Evolutionary conservation across 2,888 invertebrate genomes (phyloP).

Genomic region (Dasypolia templi): DNA sequence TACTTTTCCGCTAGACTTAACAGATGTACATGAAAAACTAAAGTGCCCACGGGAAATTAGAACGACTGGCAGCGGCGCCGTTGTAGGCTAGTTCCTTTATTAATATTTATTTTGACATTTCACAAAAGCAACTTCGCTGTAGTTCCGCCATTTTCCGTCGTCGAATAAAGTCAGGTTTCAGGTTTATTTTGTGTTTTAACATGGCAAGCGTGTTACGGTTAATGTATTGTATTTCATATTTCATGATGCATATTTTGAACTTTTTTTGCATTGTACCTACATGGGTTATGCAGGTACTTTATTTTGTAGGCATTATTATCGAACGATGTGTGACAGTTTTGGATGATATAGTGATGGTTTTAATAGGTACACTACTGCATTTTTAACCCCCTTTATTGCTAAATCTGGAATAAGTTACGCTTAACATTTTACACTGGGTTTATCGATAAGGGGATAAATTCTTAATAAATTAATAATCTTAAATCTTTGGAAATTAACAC

Average conservation of each 20-base stretch:
- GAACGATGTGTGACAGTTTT: too few species aligned
- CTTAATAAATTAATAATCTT: too few species aligned
- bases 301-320: too few species aligned
- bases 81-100: conserved; percentile 37
- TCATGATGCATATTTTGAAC: conserved; percentile 4
- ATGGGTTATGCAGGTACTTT: too few species aligned
- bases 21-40: conserved; percentile 47
- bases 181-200: conserved; percentile 12
- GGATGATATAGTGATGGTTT: too few species aligned
- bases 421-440: too few species aligned
- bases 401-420: too few species aligned
- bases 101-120: conserved; percentile 58
- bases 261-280: conserved; percentile 9
- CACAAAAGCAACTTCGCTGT: conserved; percentile 38
- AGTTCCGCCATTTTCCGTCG: conserved; percentile 32
- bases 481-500: too few species aligned
- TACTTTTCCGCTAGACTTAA: conserved; percentile 16
- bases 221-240: background rate
- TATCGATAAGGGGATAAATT: too few species aligned
- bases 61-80: conserved; percentile 32
- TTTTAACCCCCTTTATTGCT: too few species aligned
- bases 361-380: too few species aligned
- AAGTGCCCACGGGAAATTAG: conserved; percentile 62
- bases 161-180: conserved; percentile 20
- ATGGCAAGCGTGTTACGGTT: conserved; percentile 5